Conservation (phyloP, 2,797 vertebrate genomes). For the Sandelia bainsii region DNA sequence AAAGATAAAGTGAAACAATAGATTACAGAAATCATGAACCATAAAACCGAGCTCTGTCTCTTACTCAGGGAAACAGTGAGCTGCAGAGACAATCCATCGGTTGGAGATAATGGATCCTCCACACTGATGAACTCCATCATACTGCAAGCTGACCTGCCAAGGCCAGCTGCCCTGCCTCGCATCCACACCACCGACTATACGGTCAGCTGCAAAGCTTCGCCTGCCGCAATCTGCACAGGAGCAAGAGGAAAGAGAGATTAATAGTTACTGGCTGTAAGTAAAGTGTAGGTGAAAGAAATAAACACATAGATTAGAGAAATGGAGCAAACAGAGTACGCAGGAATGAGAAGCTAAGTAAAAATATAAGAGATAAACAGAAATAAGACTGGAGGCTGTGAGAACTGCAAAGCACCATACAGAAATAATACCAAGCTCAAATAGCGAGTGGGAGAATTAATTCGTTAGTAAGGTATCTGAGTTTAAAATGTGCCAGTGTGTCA, state of each 20-base stretch:
- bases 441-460: not conserved
- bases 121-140: slow-evolving; percentile 91
- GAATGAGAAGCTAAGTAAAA: not conserved
- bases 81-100: slow-evolving; percentile 92
- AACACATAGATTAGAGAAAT: not conserved
- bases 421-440: not conserved
- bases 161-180: slow-evolving; percentile 91
- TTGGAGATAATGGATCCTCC: slow-evolving; percentile 92
- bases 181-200: slow-evolving; percentile 91
- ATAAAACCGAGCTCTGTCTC: slow-evolving; percentile 7
- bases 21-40: not conserved
- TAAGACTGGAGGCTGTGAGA: not conserved
- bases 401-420: not conserved
- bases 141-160: slow-evolving; percentile 93
- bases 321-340: not conserved
- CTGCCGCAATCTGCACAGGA: slow-evolving; percentile 88
- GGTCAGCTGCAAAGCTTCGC: slow-evolving; percentile 89
- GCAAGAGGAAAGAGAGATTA: not conserved
- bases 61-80: slow-evolving; percentile 94
- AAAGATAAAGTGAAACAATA: not conserved
- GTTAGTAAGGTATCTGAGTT: not conserved
- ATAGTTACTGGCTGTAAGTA: not conserved
- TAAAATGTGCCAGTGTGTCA: slow-evolving; percentile 52
- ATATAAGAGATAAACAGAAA: not conserved
- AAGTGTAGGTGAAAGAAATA: not conserved